phyloP scores from a whole-genome alignment of 1,140 invertebrate genomes.

The Agraylea sexmaculata region DNA sequence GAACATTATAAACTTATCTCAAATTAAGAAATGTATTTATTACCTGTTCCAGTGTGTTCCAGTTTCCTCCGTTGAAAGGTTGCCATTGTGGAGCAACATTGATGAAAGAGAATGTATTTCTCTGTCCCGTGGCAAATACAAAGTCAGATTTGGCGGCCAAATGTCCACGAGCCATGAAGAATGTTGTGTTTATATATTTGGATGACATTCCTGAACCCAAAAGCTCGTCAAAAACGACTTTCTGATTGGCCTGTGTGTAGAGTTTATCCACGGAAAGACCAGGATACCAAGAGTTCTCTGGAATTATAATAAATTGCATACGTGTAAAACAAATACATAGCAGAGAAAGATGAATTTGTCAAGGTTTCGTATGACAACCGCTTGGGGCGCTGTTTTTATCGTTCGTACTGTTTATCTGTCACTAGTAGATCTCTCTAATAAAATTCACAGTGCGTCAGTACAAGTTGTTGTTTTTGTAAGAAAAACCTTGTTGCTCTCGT shows the following conservation, averaged over 20 bases:
- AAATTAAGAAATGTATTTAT: conserved; percentile 15
- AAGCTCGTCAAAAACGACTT: conserved; percentile 22
- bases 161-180: conserved; percentile 49
- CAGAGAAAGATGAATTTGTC: too few species aligned
- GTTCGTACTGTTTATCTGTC: too few species aligned
- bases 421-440: too few species aligned
- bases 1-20: conserved; percentile 3
- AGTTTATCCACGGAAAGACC: conserved; percentile 9
- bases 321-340: too few species aligned
- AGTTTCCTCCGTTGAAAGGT: conserved; percentile 52
- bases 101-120: conserved; percentile 52
- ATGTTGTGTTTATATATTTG: conserved; percentile 26
- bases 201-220: conserved; percentile 27
- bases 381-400: too few species aligned
- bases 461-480: too few species aligned
- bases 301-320: too few species aligned
- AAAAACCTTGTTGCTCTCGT: too few species aligned
- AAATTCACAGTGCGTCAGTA: too few species aligned
- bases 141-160: conserved; percentile 55
- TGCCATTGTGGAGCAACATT: conserved; percentile 57
- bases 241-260: conserved; percentile 17
- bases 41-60: conserved; percentile 40
- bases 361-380: too few species aligned
- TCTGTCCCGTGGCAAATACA: conserved; percentile 47
- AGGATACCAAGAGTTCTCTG: conserved; percentile 15